Percentiles rank a stretch among this genome's conserved stretches.
These are phyloP conservation scores for Monoplex corrugatus DNA, from an alignment of 2,888 invertebrate genomes.

Conservation along the genomic window DNA sequence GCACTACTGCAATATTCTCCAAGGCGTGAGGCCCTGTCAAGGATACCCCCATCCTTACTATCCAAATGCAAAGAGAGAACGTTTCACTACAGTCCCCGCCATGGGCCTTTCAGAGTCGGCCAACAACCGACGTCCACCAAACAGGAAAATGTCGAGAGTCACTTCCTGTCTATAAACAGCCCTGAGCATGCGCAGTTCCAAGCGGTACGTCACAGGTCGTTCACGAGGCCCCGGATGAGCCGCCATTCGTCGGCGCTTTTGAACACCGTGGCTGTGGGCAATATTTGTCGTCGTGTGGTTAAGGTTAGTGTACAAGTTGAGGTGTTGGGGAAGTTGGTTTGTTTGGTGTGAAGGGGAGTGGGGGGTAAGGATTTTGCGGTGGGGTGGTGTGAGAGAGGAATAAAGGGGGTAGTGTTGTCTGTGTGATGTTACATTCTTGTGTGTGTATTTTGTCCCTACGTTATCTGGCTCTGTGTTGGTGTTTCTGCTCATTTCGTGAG, in stretches of 20 bases:
- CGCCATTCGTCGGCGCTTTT: neutral
- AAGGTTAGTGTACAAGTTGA: neutral
- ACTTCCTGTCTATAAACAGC: conserved; percentile 37
- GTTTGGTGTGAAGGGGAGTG: no score
- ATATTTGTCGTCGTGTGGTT: neutral
- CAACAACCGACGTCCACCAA: conserved; percentile 21
- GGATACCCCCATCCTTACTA: conserved; percentile 26
- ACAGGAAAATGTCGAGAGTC: conserved; percentile 43
- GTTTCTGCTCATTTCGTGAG: no score
- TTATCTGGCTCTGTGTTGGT: no score
- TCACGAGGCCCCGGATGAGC: conserved; percentile 42
- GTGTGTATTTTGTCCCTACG: no score
- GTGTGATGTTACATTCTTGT: no score
- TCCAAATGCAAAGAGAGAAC: conserved; percentile 3
- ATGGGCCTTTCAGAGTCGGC: neutral
- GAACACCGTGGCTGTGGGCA: neutral
- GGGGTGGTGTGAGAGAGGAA: no score
- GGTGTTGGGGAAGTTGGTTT: no score
- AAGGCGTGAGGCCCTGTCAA: conserved; percentile 31
- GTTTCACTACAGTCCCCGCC: neutral
- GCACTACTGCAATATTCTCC: neutral
- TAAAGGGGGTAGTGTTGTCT: no score
- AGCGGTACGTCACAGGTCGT: conserved; percentile 24
- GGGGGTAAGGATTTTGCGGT: no score
- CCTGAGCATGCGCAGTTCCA: conserved; percentile 20